Percentiles rank a stretch among this genome's conserved stretches.
Conservation (phyloP, 2,113 vertebrate species). For the Eptesicus fuscus region DNA sequence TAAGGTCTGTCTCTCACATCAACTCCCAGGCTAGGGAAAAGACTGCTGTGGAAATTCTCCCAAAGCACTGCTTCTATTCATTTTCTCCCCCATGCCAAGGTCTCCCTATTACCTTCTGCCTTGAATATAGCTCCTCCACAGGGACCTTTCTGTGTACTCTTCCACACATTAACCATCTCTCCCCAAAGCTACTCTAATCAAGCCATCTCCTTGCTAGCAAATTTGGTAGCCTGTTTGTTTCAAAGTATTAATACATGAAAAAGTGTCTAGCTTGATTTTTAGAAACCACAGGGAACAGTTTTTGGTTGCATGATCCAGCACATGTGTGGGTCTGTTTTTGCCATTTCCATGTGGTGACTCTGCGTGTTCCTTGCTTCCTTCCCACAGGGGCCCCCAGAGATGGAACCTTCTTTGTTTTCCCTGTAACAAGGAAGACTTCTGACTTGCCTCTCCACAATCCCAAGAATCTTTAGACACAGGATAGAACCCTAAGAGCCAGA, state of each 20-base stretch:
- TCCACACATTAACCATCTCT: background rate
- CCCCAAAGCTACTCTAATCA: background rate
- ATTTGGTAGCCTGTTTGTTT: background rate
- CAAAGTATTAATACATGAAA: background rate
- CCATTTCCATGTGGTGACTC: background rate
- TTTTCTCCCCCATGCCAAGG: background rate
- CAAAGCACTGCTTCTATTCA: background rate
- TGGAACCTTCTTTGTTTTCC: background rate
- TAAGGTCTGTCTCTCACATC: background rate
- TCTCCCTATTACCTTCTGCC: background rate
- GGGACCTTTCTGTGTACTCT: background rate
- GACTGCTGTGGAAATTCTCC: background rate
- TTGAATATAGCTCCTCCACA: background rate
- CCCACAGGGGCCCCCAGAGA: background rate
- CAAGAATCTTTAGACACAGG: background rate
- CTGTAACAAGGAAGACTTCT: background rate
- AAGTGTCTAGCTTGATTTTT: background rate
- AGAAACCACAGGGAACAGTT: background rate
- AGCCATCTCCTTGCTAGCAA: background rate
- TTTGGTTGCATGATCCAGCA: background rate
- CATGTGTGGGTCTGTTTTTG: background rate
- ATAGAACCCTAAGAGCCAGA: background rate
- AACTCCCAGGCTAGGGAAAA: background rate
- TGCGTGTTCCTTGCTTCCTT: background rate
- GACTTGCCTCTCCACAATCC: background rate